Conservation (phyloP, 1,140 invertebrate genomes). For the Drosophila varians region DNA sequence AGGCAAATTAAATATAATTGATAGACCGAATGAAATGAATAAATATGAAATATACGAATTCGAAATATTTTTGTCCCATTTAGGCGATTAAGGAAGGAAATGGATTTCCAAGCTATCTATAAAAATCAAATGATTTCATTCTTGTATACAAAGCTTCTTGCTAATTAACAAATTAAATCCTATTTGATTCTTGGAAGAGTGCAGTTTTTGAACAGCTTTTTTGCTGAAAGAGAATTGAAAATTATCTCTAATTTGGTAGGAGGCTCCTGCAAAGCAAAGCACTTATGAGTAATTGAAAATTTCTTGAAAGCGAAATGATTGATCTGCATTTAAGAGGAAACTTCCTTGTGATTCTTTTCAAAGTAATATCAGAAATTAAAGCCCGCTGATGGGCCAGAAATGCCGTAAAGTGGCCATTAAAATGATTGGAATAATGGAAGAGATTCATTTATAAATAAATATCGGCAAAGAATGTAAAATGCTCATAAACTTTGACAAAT, state of each 20-base stretch:
- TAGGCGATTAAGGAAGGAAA: background rate
- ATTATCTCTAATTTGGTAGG: conserved; percentile 15
- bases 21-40: too few species aligned
- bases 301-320: conserved; percentile 27
- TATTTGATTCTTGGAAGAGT: background rate
- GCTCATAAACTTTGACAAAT: conserved; percentile 47
- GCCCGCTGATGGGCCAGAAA: background rate
- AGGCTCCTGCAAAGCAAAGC: conserved; percentile 7
- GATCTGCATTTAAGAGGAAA: conserved; percentile 7
- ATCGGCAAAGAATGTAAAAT: conserved; percentile 28
- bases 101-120: background rate
- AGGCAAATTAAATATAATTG: too few species aligned
- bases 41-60: too few species aligned
- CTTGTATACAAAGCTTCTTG: background rate
- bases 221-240: conserved; percentile 25
- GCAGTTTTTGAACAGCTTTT: background rate
- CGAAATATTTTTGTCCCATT: too few species aligned
- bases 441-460: conserved; percentile 42
- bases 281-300: conserved; percentile 1
- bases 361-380: conserved; percentile 32
- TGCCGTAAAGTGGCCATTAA: conserved; percentile 28
- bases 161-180: background rate
- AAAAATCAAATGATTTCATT: background rate
- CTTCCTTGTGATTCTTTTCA: conserved; percentile 10
- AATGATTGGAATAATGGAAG: conserved; percentile 30